Conservation (phyloP, 92 coral and sea anemone genomes). For the Scolanthus callimorphus region DNA sequence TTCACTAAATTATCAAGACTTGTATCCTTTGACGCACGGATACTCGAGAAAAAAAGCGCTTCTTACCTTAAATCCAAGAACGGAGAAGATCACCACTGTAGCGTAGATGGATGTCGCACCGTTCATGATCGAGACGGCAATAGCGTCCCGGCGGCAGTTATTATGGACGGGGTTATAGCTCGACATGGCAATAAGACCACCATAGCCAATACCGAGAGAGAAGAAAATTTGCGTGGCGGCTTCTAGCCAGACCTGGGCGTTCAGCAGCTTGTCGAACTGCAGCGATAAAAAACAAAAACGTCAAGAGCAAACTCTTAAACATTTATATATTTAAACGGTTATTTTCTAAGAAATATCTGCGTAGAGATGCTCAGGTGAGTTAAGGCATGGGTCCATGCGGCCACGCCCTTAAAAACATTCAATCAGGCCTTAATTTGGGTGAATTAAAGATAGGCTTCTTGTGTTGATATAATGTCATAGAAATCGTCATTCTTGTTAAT, state of each 20-base stretch:
- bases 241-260: conserved; percentile 86
- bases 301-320: background rate
- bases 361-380: too few species aligned
- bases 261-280: conserved; percentile 43
- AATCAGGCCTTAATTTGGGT: too few species aligned
- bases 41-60: background rate
- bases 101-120: conserved; percentile 91
- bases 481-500: too few species aligned
- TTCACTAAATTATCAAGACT: too few species aligned
- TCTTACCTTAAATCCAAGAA: conserved; percentile 90
- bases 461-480: too few species aligned
- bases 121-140: conserved; percentile 73
- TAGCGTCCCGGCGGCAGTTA: conserved; percentile 92
- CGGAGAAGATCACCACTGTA: conserved; percentile 82
- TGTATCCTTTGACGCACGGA: too few species aligned
- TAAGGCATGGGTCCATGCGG: too few species aligned
- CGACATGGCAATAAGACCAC: conserved; percentile 94
- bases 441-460: too few species aligned
- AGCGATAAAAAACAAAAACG: conserved; percentile 3
- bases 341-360: too few species aligned
- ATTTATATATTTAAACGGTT: too few species aligned
- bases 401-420: too few species aligned
- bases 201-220: conserved; percentile 90
- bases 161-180: conserved; percentile 89
- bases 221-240: conserved; percentile 97